Percentiles rank a stretch among this genome's conserved stretches.
Conservation (phyloP, 2,797 vertebrate species). For the Cynodonichthys magdalenae region DNA sequence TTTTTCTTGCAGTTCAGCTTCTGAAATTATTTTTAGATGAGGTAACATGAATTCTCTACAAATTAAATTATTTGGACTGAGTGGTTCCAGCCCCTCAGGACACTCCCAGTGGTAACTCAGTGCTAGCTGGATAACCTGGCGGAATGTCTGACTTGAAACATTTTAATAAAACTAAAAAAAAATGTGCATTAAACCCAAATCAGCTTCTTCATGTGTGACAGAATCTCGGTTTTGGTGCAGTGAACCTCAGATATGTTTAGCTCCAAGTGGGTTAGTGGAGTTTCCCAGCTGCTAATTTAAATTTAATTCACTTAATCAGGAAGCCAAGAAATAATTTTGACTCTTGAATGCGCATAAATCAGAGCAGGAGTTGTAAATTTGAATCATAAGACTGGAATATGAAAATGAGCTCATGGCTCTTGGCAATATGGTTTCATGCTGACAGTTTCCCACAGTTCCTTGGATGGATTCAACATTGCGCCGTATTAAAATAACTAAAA, state of each 20-base stretch:
- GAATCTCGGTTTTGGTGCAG: constrained; percentile 2
- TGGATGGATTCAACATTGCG: constrained; percentile 59
- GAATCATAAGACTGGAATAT: constrained; percentile 50
- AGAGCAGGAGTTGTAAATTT: constrained; percentile 33
- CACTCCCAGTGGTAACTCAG: constrained; percentile 7
- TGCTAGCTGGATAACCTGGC: neutral
- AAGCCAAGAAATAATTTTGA: constrained; percentile 17
- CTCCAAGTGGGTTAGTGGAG: constrained; percentile 26
- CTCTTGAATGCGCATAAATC: constrained; percentile 41
- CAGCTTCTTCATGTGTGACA: constrained; percentile 8
- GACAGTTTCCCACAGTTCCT: constrained; percentile 66
- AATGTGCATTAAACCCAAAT: constrained; percentile 12
- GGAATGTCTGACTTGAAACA: neutral
- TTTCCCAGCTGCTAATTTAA: constrained; percentile 35
- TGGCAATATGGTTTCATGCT: constrained; percentile 55
- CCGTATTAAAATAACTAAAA: constrained; percentile 73
- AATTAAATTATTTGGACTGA: constrained; percentile 24
- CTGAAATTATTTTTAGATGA: constrained; percentile 53
- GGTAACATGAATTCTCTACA: constrained; percentile 36
- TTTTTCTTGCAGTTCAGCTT: constrained; percentile 30
- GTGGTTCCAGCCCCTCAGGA: constrained; percentile 29
- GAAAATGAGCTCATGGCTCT: constrained; percentile 73
- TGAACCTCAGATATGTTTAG: constrained; percentile 4
- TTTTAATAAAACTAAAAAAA: neutral
- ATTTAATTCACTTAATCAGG: constrained; percentile 23